Evolutionary conservation across 2,113 vertebrate species (phyloP).

Genomic region (Promerops cafer): DNA sequence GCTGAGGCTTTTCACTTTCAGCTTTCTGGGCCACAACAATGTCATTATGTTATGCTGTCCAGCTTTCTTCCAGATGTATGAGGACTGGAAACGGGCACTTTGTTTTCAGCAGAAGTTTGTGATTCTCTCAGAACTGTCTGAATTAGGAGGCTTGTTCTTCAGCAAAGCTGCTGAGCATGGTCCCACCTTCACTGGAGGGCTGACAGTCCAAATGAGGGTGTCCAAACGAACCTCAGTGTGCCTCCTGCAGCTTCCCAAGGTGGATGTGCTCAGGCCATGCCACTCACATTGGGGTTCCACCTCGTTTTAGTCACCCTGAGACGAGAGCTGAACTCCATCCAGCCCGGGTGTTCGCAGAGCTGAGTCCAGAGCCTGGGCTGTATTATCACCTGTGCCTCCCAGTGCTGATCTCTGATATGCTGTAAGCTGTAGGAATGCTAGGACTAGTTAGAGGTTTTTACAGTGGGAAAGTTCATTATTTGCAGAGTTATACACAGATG

Average conservation of each 20-base stretch:
- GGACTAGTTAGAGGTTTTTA: background rate
- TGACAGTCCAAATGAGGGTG: background rate
- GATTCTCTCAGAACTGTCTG: background rate
- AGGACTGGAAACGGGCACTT: background rate
- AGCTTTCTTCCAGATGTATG: background rate
- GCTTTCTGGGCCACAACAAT: background rate
- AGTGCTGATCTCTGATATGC: background rate
- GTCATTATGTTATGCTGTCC: background rate
- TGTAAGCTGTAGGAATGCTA: background rate
- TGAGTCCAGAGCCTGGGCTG: background rate
- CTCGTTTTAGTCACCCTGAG: background rate
- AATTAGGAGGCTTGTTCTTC: background rate
- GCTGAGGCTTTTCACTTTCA: background rate
- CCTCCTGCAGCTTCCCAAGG: background rate
- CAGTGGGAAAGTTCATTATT: background rate
- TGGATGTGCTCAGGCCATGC: rapidly evolving
- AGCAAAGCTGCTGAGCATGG: background rate
- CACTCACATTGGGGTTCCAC: background rate
- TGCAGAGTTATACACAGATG: background rate
- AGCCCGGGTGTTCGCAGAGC: background rate
- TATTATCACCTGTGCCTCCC: background rate
- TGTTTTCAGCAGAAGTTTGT: background rate
- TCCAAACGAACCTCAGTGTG: background rate
- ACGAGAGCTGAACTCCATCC: background rate
- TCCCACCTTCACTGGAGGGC: background rate